Base-by-base conservation (phyloP, 30 jellyfish, hydroid and myxozoan genomes). In the Turritopsis dohrnii region DNA sequence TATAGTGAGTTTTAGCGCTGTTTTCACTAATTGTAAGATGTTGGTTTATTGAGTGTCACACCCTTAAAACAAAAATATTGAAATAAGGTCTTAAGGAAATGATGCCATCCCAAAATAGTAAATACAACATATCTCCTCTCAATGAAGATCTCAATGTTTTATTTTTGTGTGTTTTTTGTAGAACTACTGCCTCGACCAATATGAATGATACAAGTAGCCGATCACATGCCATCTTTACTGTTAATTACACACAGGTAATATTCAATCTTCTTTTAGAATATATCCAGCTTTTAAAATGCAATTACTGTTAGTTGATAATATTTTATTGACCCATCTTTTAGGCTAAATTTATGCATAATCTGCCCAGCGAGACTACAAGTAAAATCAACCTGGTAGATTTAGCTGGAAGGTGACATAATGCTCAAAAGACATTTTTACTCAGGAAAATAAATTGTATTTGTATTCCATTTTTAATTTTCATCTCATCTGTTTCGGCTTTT, bases 171-270 rank as follows among this genome's bases (percentile, higher is more conserved):
- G n/a, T n/a, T 69, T 23, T 77, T 30, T 52, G 21, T 26, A 93
- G 98, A 84, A 93, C 98, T 75, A 93, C 98, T 7, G 98, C 98
- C 0, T 86, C 98, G 30, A 92, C 98, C 3, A 92, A 92, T 83
- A 92, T 92, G 98, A 92, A 92, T 69, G 98, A 92, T 77, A 88
- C 96, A 17, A 92, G 98, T 65, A 92, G 98, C 76, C 84, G 98
- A 21, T 92, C 98, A 19, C 98, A 92, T 76, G 98, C 98, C 8
- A 93, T 93, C 30, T 93, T 93, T 75, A 93, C 98, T 21, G 74
- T 93, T 76, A 85, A 93, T 81, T 93, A 83, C 81, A 93, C 98
- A 1, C 98, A 93, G 96, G 98, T 93, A 87, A 9, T 20, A 22
- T 0, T 31, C 8, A 1, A 20, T 52, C 0, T 79, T 75, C 21